phyloP scores from a whole-genome alignment of 1,140 invertebrate genomes.

The Hylaeus volcanicus region DNA sequence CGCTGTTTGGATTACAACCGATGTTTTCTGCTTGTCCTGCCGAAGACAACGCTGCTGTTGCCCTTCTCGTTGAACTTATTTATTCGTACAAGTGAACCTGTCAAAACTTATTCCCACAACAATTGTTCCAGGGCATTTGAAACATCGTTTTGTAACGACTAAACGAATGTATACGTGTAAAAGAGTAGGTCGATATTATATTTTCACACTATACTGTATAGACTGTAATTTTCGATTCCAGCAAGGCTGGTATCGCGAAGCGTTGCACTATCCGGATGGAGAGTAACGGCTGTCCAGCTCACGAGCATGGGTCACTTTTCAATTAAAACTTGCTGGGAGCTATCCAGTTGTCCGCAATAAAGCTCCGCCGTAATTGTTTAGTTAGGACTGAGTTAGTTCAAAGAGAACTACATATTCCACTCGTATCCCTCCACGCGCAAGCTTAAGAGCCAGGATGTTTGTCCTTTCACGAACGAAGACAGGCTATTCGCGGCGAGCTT shows the following conservation, averaged over 20 bases:
- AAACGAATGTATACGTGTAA: too few relatives aligned
- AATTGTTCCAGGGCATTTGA: too few relatives aligned
- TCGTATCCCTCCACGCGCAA: background rate
- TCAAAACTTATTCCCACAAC: too few relatives aligned
- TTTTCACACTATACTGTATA: too few relatives aligned
- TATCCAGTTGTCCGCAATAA: conserved; percentile 17
- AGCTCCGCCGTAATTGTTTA: conserved; percentile 2
- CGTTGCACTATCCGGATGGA: background rate
- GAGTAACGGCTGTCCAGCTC: background rate
- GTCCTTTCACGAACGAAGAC: background rate
- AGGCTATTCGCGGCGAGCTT: background rate
- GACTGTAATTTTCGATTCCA: too few relatives aligned
- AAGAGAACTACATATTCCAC: background rate
- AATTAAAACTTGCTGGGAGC: conserved; percentile 5
- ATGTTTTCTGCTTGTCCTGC: background rate
- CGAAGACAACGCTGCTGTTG: background rate
- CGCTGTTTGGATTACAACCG: conserved; percentile 38
- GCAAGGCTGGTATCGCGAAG: background rate
- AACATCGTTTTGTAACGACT: too few relatives aligned
- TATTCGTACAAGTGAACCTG: too few relatives aligned
- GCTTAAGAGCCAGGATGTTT: background rate
- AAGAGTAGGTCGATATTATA: too few relatives aligned
- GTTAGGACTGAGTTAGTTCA: conserved; percentile 13
- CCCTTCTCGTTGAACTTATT: too few relatives aligned
- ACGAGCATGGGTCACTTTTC: conserved; percentile 7